A percentile compares a stretch with the other conserved stretches of the same genome.
phyloP scores from a whole-genome alignment of 2,113 vertebrate species.

The Syngnathoides biaculeatus region DNA sequence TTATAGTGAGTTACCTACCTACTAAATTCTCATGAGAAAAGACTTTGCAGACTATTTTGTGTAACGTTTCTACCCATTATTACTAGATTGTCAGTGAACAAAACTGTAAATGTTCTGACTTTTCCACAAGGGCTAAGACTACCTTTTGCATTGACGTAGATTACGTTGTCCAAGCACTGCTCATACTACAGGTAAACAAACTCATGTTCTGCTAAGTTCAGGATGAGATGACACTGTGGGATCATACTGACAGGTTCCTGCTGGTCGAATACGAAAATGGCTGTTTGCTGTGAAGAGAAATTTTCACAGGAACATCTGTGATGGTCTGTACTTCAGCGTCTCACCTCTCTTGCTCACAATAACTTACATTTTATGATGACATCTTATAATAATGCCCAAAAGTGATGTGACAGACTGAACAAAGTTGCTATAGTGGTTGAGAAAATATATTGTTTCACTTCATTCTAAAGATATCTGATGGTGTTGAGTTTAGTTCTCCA shows the following conservation, averaged over 20 bases:
- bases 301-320: neutral
- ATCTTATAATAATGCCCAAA: neutral
- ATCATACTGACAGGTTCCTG: neutral
- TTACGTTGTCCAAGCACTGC: neutral
- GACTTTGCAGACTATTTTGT: neutral
- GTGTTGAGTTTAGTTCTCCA: too few species aligned
- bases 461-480: too few species aligned
- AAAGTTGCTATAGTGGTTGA: neutral
- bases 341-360: neutral
- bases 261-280: neutral
- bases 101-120: conserved; percentile 15
- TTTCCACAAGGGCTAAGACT: neutral
- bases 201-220: neutral
- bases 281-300: neutral
- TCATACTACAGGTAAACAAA: neutral
- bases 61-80: conserved; percentile 6
- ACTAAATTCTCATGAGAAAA: neutral
- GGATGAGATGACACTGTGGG: neutral
- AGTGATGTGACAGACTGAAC: neutral
- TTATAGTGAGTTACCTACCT: neutral
- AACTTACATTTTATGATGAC: neutral
- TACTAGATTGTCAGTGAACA: conserved; percentile 16
- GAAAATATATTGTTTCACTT: too few species aligned
- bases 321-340: too few species aligned
- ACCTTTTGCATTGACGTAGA: neutral